Evolutionary conservation across 1,140 invertebrate species (phyloP).

Genomic region (Mylabris phalerata): DNA sequence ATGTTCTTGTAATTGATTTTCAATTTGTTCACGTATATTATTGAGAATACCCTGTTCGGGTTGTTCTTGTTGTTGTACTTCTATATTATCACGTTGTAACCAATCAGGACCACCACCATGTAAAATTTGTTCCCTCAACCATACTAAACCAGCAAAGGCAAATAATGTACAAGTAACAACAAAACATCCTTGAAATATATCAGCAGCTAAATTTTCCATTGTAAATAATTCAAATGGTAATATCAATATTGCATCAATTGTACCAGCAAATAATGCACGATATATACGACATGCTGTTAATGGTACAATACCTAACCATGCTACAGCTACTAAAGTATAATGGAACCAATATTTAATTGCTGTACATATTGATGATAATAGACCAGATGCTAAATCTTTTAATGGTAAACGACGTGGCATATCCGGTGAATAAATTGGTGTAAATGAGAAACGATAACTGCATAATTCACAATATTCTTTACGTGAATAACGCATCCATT

Average conservation of each 20-base stretch:
- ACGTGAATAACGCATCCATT: constrained; percentile 91
- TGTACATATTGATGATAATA: constrained; percentile 81
- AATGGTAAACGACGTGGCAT: constrained; percentile 95
- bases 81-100: constrained; percentile 28
- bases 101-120: constrained; percentile 74
- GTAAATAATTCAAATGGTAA: constrained; percentile 89
- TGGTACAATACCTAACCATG: constrained; percentile 98
- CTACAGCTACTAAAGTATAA: constrained; percentile 89
- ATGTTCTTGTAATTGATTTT: not conserved
- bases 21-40: constrained; percentile 25
- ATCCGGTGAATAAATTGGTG: constrained; percentile 97
- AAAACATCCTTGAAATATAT: constrained; percentile 93
- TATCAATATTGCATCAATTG: constrained; percentile 75
- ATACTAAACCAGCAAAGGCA: constrained; percentile 94
- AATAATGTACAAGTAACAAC: constrained; percentile 95
- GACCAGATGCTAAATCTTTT: constrained; percentile 71
- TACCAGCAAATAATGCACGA: constrained; percentile 83
- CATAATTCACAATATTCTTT: constrained; percentile 99
- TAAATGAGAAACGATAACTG: constrained; percentile 95
- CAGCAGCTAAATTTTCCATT: constrained; percentile 84
- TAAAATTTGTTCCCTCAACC: constrained; percentile 96
- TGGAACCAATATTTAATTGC: constrained; percentile 95
- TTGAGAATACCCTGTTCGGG: constrained; percentile 18
- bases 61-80: not conserved
- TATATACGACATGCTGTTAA: constrained; percentile 96